phyloP scores from a whole-genome alignment of 2,113 vertebrate species.

The Chaetodon trifascialis region DNA sequence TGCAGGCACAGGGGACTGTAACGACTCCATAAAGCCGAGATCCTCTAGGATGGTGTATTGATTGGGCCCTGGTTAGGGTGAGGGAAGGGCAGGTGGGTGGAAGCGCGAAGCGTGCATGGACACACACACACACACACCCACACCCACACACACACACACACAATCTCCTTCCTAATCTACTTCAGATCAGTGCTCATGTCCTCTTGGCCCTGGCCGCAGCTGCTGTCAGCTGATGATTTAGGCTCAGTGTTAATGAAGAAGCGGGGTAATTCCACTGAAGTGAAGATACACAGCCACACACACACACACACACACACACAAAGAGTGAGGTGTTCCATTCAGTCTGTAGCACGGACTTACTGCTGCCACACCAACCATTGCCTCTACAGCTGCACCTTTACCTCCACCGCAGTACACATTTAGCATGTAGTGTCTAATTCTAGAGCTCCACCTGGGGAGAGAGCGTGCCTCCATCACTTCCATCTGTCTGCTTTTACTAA shows the following conservation, averaged over 20 bases:
- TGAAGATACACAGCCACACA: slow-evolving; percentile 26
- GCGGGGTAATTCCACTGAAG: slow-evolving; percentile 58
- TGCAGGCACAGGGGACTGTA: slow-evolving; percentile 68
- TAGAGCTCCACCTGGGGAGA: too few species aligned
- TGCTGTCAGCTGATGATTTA: slow-evolving; percentile 71
- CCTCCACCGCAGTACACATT: background rate
- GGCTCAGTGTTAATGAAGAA: slow-evolving; percentile 72
- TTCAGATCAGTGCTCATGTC: slow-evolving; percentile 71
- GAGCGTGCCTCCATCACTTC: background rate
- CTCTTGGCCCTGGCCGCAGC: slow-evolving; percentile 62
- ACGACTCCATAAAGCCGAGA: slow-evolving; percentile 79
- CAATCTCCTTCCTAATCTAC: slow-evolving; percentile 66
- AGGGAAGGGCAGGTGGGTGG: slow-evolving; percentile 54
- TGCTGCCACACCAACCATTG: background rate
- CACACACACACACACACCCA: slow-evolving; percentile 1
- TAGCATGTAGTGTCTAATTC: background rate
- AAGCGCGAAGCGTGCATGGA: background rate
- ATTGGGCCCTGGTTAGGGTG: slow-evolving; percentile 61
- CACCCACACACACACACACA: background rate
- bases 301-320: background rate
- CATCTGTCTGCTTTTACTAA: background rate
- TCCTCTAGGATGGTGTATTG: slow-evolving; percentile 75
- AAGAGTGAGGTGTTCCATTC: slow-evolving; percentile 16
- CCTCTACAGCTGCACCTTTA: background rate
- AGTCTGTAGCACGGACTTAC: slow-evolving; percentile 22